Evolutionary conservation across 2,797 vertebrate genomes (phyloP), one percentile per base, ranked within the genome.

Genomic region (Danio albolineatus): DNA sequence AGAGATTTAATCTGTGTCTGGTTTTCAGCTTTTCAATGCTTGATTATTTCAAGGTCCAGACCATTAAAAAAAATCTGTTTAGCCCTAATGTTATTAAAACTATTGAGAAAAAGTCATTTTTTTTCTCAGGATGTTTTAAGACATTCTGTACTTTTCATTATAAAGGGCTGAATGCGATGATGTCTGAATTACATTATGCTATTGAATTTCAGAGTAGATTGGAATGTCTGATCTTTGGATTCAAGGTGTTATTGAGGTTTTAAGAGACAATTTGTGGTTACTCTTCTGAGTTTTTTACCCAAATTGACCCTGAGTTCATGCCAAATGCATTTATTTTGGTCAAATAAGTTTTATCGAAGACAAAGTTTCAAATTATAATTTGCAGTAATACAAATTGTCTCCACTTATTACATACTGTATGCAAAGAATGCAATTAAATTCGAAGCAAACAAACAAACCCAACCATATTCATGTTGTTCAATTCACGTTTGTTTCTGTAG

Each of bases 31-130:
- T 71, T 56, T 71, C n/a, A 56, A 71, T 54, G 17, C 17, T 4
- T 10, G 17, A 19, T 56, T n/a, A 46, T 59, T 59, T 73, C 19
- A 73, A 59, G 14, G 56, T 60, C 21, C 36, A 36, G 19, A 73
- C 14, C 5, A 49, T 10, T 28, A 28, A 28, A 36, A 46, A 4
- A 60, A 7, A 17, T 70, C 10, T 1, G 6, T 53, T 53, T 53
- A 39, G 48, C 49, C 9, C 6, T 53, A 51, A 17, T 70, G 28
- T 28, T 53, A 12, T 19, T 39, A 17, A 60, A 17, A 69, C 12
- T 36, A 36, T 12, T 38, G 19, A 21, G 19, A 28, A 66, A 1
- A n/a, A 7, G 4, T 17, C 7, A n/a, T 28, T 28, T 28, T n/a
- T 28, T 51, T 53, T 39, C 3, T 39, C 36, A 13, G 48, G 7